A percentile compares a stretch with the other conserved stretches of the same genome.
These are phyloP conservation scores for Connochaetes taurinus DNA, from an alignment of 2,113 vertebrate species.

Conservation along the genomic window DNA sequence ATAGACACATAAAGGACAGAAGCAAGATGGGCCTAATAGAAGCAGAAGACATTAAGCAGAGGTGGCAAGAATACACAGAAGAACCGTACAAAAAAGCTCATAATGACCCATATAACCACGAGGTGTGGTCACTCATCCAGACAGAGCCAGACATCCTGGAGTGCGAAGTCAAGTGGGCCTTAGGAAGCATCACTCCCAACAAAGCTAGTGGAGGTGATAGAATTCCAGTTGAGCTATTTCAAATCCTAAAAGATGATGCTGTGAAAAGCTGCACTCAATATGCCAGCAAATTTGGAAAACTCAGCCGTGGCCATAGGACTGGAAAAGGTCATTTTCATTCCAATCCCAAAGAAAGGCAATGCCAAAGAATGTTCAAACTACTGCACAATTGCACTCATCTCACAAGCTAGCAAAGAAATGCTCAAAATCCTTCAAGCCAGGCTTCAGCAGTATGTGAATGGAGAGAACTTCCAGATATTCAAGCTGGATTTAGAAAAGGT, in stretches of 20 bases:
- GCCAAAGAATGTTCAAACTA: background rate
- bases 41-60: background rate
- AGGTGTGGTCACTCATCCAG: background rate
- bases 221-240: background rate
- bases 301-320: background rate
- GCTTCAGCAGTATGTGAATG: background rate
- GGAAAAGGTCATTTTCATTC: background rate
- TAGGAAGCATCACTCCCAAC: background rate
- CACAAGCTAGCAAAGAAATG: background rate
- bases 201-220: background rate
- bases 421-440: background rate
- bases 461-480: background rate
- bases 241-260: background rate
- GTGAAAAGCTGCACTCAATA: background rate
- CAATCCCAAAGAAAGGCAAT: background rate
- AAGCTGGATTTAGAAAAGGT: background rate
- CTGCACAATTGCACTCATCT: background rate
- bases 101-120: background rate
- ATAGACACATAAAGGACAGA: background rate
- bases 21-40: background rate
- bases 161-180: background rate
- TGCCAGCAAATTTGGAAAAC: background rate
- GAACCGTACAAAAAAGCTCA: background rate
- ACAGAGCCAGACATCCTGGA: background rate
- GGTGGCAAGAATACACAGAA: background rate